Evolutionary conservation across 2,113 vertebrate genomes (phyloP).

Genomic region (Cathartes aura): DNA sequence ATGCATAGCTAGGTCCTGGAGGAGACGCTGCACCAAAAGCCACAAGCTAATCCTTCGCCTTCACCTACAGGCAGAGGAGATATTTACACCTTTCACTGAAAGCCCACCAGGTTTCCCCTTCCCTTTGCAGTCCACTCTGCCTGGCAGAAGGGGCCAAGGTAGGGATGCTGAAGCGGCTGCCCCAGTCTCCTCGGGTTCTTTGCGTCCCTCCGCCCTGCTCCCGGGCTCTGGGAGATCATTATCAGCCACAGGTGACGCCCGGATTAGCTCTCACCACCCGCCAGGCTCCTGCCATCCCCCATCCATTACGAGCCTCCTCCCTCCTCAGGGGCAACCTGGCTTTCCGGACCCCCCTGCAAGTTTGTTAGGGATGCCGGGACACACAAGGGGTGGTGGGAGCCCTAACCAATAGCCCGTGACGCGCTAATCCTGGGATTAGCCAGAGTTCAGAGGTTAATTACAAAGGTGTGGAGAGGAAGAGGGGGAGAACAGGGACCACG

Average conservation of each 20-base stretch:
- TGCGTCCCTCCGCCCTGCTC: neutral
- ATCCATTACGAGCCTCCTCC: neutral
- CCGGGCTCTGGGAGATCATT: neutral
- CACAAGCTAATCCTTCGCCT: neutral
- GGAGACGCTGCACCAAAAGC: neutral
- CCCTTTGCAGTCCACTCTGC: neutral
- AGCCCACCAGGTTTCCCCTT: neutral
- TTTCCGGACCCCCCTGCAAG: neutral
- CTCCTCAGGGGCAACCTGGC: neutral
- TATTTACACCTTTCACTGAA: neutral
- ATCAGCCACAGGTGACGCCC: neutral
- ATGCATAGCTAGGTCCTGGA: neutral
- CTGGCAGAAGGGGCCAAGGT: neutral
- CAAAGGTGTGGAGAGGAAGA: constrained; percentile 39
- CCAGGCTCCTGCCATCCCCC: neutral
- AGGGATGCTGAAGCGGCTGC: neutral
- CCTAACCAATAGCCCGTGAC: neutral
- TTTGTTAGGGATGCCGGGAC: neutral
- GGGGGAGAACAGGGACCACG: neutral
- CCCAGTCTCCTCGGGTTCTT: neutral
- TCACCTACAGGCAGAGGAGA: neutral
- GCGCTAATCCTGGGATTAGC: constrained; percentile 24
- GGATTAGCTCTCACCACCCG: neutral
- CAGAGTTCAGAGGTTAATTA: constrained; percentile 52
- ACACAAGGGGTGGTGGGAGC: neutral